Conservation (phyloP, 2,113 vertebrate genomes). For the Cochlearius cochlearius region DNA sequence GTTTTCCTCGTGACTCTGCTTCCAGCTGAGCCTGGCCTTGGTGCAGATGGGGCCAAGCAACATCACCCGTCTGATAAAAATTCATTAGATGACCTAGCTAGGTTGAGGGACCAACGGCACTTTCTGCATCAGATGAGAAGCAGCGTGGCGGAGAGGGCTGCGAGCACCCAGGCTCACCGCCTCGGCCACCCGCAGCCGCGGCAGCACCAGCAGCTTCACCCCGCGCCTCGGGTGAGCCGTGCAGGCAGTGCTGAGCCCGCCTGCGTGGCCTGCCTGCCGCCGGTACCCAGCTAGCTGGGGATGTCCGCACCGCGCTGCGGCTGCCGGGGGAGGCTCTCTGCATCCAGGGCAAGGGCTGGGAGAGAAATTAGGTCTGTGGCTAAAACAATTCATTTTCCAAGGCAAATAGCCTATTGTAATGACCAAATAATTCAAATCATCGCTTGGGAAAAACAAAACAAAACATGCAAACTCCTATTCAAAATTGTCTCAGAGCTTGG, state of each 20-base stretch:
- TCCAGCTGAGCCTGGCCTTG: not conserved
- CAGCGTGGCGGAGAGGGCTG: accelerated
- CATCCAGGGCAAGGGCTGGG: not conserved
- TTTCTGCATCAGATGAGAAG: not conserved
- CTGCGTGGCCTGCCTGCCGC: not conserved
- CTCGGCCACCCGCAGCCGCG: not conserved
- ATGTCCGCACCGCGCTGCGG: not conserved
- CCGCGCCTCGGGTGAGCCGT: accelerated
- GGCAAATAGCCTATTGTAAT: conserved; percentile 5
- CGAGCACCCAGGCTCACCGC: not conserved
- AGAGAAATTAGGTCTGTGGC: not conserved
- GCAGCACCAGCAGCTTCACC: not conserved
- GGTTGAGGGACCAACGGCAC: not conserved
- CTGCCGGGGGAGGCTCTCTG: not conserved
- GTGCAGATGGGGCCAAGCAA: not conserved
- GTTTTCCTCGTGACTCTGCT: not conserved
- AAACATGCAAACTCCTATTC: not conserved
- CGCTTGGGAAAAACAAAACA: not conserved
- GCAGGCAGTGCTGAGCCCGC: not conserved
- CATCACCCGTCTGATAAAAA: not conserved
- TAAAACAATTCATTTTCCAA: not conserved
- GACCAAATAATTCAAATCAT: conserved; percentile 4
- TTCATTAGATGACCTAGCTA: not conserved
- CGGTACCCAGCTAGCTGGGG: not conserved
- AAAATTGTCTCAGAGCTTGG: not conserved